Evolutionary conservation across 2,797 vertebrate genomes (phyloP).

Genomic region (Phalloptychus januarius): DNA sequence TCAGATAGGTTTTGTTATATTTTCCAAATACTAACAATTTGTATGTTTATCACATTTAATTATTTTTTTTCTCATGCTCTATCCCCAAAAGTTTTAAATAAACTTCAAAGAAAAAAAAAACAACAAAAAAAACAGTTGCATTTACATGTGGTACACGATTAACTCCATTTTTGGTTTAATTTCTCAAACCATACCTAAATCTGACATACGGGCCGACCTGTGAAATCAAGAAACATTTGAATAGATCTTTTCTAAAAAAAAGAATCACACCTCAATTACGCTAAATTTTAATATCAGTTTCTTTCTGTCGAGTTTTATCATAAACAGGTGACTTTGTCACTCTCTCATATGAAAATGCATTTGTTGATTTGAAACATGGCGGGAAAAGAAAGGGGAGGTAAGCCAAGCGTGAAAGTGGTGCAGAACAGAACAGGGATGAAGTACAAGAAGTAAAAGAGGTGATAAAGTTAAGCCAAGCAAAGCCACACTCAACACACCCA

Average conservation of each 20-base stretch:
- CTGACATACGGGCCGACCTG: background rate
- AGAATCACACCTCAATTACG: no score
- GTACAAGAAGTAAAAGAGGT: slow-evolving; percentile 24
- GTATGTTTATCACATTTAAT: background rate
- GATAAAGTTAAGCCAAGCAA: slow-evolving; percentile 36
- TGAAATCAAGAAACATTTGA: background rate
- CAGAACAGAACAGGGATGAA: slow-evolving; percentile 20
- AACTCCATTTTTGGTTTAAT: background rate
- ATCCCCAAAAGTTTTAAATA: background rate
- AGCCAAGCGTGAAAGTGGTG: slow-evolving; percentile 21
- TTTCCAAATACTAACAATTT: background rate
- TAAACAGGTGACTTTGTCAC: background rate
- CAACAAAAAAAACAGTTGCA: background rate
- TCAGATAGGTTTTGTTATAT: background rate
- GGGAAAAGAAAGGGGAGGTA: background rate
- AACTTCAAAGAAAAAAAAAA: background rate
- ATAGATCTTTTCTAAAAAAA: background rate
- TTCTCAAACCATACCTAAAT: background rate
- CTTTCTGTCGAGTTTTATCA: no score
- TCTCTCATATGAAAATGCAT: background rate
- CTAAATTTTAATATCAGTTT: background rate
- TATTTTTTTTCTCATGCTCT: background rate
- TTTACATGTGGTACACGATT: background rate
- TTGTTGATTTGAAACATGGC: background rate
- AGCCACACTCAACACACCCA: slow-evolving; percentile 63